Evolutionary conservation across 2,113 vertebrate species (phyloP).

Genomic region (Antechinus stuartii): DNA sequence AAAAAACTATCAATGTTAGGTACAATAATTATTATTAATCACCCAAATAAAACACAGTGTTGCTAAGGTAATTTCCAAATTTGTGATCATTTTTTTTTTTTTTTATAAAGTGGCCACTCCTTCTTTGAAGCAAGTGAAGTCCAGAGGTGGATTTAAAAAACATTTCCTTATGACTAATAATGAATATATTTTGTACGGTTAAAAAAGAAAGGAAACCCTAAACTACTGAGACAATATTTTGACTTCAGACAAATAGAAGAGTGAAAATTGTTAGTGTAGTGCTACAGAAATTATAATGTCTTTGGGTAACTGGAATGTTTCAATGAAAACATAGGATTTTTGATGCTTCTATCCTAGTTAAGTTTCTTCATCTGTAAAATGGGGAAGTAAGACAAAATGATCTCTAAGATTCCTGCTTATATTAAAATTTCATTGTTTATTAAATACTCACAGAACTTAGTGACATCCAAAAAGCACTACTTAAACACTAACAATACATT

Average conservation of each 20-base stretch:
- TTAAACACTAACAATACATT: neutral
- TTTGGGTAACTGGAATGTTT: neutral
- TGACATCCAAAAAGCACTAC: neutral
- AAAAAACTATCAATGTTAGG: neutral
- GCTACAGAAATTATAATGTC: neutral
- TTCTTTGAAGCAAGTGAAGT: neutral
- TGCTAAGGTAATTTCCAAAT: neutral
- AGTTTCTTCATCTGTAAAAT: neutral
- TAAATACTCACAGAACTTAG: neutral
- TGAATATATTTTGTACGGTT: neutral
- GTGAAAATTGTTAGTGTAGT: neutral
- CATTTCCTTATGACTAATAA: neutral
- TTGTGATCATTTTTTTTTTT: neutral
- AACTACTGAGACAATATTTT: neutral
- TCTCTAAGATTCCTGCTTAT: neutral
- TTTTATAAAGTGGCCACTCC: neutral
- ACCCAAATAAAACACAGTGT: neutral
- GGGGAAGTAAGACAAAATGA: neutral
- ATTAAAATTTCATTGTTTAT: neutral
- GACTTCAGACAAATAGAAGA: neutral
- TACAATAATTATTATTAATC: neutral
- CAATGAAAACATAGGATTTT: neutral
- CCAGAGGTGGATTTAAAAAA: neutral
- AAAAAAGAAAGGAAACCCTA: neutral
- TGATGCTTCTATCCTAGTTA: neutral